Percentiles rank a stretch among this genome's conserved stretches.
Conservation (phyloP, 2,888 invertebrate species). For the Eristalis intricaria region DNA sequence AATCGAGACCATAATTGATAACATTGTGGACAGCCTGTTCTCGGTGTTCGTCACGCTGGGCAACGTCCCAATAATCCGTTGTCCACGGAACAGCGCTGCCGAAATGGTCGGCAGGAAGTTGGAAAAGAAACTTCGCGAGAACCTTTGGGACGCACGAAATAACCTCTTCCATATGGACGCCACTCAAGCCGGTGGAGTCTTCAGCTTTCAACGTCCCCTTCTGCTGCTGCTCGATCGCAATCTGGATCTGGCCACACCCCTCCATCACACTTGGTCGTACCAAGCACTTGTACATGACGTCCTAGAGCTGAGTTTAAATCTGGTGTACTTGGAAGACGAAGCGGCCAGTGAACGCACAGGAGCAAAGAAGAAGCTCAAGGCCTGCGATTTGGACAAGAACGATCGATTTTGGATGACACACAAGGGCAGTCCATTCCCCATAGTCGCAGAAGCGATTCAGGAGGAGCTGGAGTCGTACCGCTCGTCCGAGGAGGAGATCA, state of each 20-base stretch:
- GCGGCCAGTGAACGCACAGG: conserved; percentile 82
- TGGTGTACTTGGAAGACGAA: conserved; percentile 87
- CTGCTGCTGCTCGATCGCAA: conserved; percentile 96
- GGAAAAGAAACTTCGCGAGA: conserved; percentile 98
- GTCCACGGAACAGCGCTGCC: conserved; percentile 97
- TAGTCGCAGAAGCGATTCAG: conserved; percentile 99
- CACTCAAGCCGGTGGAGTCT: conserved; percentile 87
- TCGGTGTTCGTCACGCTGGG: conserved; percentile 98
- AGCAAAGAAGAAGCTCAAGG: conserved; percentile 89
- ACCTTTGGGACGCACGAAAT: conserved; percentile 97
- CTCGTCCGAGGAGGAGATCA: conserved; percentile 97
- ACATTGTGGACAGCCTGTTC: conserved; percentile 97
- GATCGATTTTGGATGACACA: conserved; percentile 97
- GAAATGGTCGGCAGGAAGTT: conserved; percentile 99
- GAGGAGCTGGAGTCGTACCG: conserved; percentile 97
- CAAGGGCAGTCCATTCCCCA: conserved; percentile 96
- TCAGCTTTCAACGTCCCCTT: conserved; percentile 96
- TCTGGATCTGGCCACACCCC: conserved; percentile 97
- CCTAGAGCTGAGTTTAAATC: conserved; percentile 93
- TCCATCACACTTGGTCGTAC: conserved; percentile 99
- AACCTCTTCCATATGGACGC: conserved; percentile 96
- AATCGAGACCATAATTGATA: conserved; percentile 96
- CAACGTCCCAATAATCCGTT: conserved; percentile 83
- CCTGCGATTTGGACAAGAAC: conserved; percentile 93
- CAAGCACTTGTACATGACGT: conserved; percentile 99